Conservation (phyloP, 2,888 invertebrate species). For the Zaprionus bogoriensis region DNA sequence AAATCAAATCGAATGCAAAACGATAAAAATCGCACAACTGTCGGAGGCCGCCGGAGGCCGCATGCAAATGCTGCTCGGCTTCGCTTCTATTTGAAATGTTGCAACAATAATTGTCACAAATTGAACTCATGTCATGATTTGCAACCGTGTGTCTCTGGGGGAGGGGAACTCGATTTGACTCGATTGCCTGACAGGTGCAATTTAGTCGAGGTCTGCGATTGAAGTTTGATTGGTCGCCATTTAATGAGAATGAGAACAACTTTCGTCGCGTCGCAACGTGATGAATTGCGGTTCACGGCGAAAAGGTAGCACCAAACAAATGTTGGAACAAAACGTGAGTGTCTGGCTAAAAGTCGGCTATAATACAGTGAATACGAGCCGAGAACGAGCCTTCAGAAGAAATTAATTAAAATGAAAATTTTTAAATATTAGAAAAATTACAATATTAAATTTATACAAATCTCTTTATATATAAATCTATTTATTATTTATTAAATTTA, state of each 20-base stretch:
- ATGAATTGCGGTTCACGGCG: conserved; percentile 31
- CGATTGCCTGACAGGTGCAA: conserved; percentile 73
- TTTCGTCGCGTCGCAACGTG: conserved; percentile 35
- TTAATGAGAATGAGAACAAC: conserved; percentile 51
- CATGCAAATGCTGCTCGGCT: conserved; percentile 40
- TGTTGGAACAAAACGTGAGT: neutral
- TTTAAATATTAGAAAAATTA: too few relatives aligned
- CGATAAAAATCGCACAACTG: conserved; percentile 64
- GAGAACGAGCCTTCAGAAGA: too few relatives aligned
- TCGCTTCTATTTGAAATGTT: conserved; percentile 72
- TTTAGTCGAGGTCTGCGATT: conserved; percentile 62
- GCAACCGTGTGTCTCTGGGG: conserved; percentile 43
- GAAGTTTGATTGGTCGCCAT: conserved; percentile 45
- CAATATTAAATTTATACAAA: too few relatives aligned
- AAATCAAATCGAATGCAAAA: conserved; percentile 48
- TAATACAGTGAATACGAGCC: too few relatives aligned
- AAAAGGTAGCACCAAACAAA: neutral
- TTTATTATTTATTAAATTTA: too few relatives aligned
- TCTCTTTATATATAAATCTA: too few relatives aligned
- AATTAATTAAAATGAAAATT: too few relatives aligned
- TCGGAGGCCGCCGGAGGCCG: conserved; percentile 54
- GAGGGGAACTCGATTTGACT: conserved; percentile 12
- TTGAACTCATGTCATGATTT: conserved; percentile 81
- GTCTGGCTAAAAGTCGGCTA: neutral
- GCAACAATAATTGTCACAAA: conserved; percentile 81